Conservation (phyloP, 2,113 vertebrate species). For the Cephalopholis sonnerati region DNA sequence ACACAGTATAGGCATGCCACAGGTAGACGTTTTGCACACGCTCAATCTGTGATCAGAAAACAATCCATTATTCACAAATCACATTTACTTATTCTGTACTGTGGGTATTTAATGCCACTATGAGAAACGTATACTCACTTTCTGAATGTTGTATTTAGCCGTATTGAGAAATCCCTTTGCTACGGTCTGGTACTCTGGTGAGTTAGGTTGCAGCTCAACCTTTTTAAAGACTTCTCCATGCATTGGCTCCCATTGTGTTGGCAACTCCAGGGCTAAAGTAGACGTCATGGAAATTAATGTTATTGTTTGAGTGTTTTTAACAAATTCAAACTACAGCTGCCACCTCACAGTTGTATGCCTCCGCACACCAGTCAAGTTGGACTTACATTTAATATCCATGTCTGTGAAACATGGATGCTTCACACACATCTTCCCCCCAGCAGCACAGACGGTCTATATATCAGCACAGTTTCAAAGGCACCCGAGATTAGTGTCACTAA, state of each 20-base stretch:
- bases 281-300: fast-evolving
- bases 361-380: too few species aligned
- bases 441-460: too few species aligned
- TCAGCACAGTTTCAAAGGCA: too few species aligned
- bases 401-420: too few species aligned
- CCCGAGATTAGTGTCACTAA: too few species aligned
- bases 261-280: conserved; percentile 17
- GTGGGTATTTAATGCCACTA: background rate
- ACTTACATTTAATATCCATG: too few species aligned
- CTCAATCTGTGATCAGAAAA: conserved; percentile 72
- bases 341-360: too few species aligned
- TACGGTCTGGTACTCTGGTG: conserved; percentile 9
- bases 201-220: conserved; percentile 33
- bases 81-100: too few species aligned
- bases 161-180: conserved; percentile 53
- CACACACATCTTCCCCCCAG: too few species aligned
- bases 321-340: background rate
- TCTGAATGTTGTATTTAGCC: conserved; percentile 47
- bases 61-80: background rate
- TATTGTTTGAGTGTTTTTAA: background rate
- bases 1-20: conserved; percentile 63
- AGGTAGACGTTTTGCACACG: conserved; percentile 76
- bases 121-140: conserved; percentile 27
- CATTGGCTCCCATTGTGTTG: conserved; percentile 65
- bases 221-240: conserved; percentile 39